Evolutionary conservation across 2,888 invertebrate species (phyloP).

Genomic region (Caenorhabditis angaria): DNA sequence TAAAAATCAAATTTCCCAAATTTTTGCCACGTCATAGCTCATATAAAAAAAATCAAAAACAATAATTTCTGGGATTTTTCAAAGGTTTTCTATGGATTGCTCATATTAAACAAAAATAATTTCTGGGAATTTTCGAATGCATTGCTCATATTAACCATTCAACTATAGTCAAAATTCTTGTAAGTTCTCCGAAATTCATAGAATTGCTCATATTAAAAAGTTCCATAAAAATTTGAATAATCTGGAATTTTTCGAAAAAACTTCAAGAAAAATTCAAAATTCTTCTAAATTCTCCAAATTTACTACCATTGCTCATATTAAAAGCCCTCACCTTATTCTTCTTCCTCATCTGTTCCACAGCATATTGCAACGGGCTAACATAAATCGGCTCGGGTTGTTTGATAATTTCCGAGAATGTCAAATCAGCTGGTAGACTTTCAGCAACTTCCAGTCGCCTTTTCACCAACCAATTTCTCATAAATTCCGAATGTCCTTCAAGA

Average conservation of each 20-base stretch:
- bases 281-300: background rate
- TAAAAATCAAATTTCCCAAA: too few species aligned
- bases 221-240: too few species aligned
- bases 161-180: too few species aligned
- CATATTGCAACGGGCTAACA: conserved; percentile 32
- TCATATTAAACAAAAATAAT: too few species aligned
- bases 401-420: conserved; percentile 41
- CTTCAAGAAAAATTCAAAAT: background rate
- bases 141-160: too few species aligned
- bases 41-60: too few species aligned
- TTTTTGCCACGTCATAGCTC: too few species aligned
- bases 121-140: too few species aligned
- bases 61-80: too few species aligned
- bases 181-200: too few species aligned
- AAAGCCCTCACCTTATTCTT: conserved; percentile 37
- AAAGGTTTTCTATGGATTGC: too few species aligned
- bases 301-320: background rate
- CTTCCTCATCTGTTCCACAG: conserved; percentile 52
- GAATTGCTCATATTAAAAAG: too few species aligned
- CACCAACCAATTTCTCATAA: conserved; percentile 60
- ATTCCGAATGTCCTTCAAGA: conserved; percentile 46
- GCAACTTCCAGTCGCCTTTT: conserved; percentile 29
- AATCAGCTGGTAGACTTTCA: conserved; percentile 40
- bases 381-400: conserved; percentile 34
- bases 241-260: conserved; percentile 1